Conservation (phyloP, 2,888 invertebrate genomes). For the Sphinx pinastri region DNA sequence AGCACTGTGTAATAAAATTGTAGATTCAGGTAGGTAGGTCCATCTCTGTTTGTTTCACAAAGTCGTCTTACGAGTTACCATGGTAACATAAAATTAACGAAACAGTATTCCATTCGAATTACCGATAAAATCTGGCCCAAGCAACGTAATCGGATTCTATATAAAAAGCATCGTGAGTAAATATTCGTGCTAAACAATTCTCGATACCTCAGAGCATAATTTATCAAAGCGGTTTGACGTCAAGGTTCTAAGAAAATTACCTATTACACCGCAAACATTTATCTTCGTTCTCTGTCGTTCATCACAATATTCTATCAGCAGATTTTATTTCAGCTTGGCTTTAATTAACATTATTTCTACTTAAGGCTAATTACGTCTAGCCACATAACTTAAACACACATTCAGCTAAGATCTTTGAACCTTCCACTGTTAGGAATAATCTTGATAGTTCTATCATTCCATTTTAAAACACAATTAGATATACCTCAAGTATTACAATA, state of each 20-base stretch:
- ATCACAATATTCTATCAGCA: constrained; percentile 30
- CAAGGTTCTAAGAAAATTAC: constrained; percentile 30
- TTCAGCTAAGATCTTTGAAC: background rate
- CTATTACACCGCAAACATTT: constrained; percentile 32
- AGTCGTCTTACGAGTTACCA: too few species aligned
- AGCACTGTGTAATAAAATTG: too few species aligned
- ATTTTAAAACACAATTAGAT: too few species aligned
- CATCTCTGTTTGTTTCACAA: too few species aligned
- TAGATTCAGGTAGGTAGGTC: too few species aligned
- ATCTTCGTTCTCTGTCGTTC: constrained; percentile 29
- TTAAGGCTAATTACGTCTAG: constrained; percentile 19
- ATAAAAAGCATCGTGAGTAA: constrained; percentile 11
- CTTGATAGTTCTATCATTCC: too few species aligned
- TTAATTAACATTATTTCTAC: constrained; percentile 28
- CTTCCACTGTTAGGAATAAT: background rate
- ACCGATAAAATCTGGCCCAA: constrained; percentile 1
- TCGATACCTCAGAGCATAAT: constrained; percentile 24
- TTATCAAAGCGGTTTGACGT: constrained; percentile 31
- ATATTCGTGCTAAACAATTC: constrained; percentile 19
- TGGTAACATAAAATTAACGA: too few species aligned
- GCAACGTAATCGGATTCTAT: background rate
- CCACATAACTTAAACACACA: background rate
- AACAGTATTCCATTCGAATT: constrained; percentile 5
- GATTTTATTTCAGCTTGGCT: constrained; percentile 25
- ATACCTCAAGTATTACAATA: too few species aligned